These are phyloP conservation scores for Pipistrellus kuhlii DNA, from an alignment of 2,797 vertebrate species.

Conservation along the genomic window DNA sequence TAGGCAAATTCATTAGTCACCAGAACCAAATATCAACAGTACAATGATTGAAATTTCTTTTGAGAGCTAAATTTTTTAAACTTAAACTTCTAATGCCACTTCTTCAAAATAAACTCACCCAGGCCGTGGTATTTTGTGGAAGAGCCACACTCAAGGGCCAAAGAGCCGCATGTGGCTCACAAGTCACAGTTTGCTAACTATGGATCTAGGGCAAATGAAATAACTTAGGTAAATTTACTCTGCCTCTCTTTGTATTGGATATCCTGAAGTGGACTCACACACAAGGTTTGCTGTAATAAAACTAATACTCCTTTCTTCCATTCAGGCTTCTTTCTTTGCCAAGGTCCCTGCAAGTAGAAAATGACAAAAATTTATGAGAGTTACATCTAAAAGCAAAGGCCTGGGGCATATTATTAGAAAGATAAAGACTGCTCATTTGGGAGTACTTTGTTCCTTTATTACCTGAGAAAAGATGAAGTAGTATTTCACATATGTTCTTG, in stretches of 20 bases:
- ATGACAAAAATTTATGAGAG: constrained; percentile 62
- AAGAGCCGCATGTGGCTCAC: no score
- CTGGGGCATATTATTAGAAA: constrained; percentile 62
- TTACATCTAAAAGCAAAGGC: constrained; percentile 60
- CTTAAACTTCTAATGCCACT: no score
- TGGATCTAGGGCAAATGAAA: constrained; percentile 1
- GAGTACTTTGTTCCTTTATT: constrained; percentile 71
- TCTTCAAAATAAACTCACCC: no score
- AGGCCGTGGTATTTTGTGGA: no score
- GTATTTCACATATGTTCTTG: constrained; percentile 63
- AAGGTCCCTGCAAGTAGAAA: constrained; percentile 38
- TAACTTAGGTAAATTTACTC: background rate
- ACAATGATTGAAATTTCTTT: no score
- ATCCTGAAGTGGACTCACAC: background rate
- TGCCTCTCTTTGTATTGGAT: background rate
- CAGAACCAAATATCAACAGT: no score
- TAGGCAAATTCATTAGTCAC: no score
- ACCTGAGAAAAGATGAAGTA: constrained; percentile 58
- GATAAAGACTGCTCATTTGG: constrained; percentile 64
- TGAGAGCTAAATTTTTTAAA: no score
- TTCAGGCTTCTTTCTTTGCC: constrained; percentile 19
- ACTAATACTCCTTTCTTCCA: constrained; percentile 5
- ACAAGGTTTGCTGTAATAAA: background rate
- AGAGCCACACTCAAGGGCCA: no score
- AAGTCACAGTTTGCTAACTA: no score